Evolutionary conservation across 2,888 invertebrate genomes (phyloP).

Genomic region (Lasioglossum marginatum): DNA sequence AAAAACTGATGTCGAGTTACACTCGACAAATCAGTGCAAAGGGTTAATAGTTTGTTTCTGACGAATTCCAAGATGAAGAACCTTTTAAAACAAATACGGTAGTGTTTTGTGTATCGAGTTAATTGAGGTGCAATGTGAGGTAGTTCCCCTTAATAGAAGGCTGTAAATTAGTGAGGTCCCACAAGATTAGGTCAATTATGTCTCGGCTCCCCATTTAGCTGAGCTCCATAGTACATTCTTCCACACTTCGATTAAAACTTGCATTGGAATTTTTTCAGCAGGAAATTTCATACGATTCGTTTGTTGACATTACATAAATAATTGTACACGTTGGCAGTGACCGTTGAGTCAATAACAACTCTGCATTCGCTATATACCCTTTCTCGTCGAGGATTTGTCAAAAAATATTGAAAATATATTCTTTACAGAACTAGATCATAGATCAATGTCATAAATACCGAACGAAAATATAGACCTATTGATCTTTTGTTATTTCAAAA

Average conservation of each 20-base stretch:
- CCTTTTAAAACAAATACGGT: background rate
- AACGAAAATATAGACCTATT: background rate
- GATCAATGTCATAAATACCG: background rate
- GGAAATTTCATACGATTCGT: background rate
- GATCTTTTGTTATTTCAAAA: background rate
- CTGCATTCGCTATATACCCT: background rate
- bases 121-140: constrained; percentile 6
- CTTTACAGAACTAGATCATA: background rate
- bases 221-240: background rate
- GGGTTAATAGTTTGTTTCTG: background rate
- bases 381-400: background rate
- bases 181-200: constrained; percentile 4
- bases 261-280: background rate
- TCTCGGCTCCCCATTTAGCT: background rate
- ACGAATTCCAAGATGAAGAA: background rate
- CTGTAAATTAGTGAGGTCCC: constrained; percentile 9
- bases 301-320: background rate
- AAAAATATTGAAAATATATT: background rate
- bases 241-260: background rate
- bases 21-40: too few relatives aligned
- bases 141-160: constrained; percentile 3
- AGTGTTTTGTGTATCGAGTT: background rate
- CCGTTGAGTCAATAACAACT: background rate
- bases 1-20: too few relatives aligned
- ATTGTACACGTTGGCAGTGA: too few relatives aligned